Conservation (phyloP, 2,888 invertebrate genomes). For the Callinectes sapidus region DNA sequence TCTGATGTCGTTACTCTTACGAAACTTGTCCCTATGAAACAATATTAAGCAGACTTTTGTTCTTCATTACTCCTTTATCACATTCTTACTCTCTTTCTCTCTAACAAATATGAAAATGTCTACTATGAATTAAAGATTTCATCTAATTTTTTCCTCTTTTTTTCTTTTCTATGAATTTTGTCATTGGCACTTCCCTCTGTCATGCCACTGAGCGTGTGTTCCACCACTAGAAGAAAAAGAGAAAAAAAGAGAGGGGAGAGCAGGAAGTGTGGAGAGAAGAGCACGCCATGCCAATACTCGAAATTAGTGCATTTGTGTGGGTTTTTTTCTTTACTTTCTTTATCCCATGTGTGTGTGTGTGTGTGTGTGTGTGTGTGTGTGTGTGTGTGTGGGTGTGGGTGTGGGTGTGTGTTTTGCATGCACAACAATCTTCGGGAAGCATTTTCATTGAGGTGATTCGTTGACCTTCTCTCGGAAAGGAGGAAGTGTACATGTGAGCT, state of each 20-base stretch:
- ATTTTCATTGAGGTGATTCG: too few relatives aligned
- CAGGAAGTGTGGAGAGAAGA: neutral
- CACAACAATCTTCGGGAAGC: too few relatives aligned
- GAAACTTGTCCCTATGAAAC: neutral
- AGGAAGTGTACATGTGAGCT: neutral
- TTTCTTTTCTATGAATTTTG: neutral
- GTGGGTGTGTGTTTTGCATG: too few relatives aligned
- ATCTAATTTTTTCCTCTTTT: neutral
- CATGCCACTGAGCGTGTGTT: neutral
- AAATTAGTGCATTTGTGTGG: neutral
- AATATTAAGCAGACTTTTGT: neutral
- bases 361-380: neutral
- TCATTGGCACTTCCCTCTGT: neutral
- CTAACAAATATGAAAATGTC: neutral
- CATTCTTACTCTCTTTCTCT: neutral
- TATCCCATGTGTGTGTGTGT: neutral
- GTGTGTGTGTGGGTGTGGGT: too few relatives aligned
- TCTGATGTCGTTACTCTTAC: neutral
- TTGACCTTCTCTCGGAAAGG: neutral
- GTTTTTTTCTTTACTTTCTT: neutral
- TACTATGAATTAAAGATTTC: neutral
- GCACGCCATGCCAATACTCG: neutral
- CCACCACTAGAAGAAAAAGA: neutral
- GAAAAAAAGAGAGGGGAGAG: neutral
- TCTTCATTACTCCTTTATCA: neutral